These are phyloP conservation scores for Leptoteleia sp. DNA, from an alignment of 1,140 invertebrate genomes.

Conservation along the genomic window DNA sequence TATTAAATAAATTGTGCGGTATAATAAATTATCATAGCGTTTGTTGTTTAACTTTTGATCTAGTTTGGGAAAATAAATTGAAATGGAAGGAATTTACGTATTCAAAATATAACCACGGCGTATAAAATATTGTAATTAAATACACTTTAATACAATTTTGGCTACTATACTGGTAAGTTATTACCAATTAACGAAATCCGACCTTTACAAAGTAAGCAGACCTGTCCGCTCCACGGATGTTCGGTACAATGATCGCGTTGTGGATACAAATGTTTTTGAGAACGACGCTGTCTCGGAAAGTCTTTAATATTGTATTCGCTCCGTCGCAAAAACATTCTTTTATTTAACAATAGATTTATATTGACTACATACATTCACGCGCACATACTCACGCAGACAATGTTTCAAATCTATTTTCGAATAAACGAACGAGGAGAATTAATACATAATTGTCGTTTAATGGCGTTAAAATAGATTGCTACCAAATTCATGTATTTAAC, in stretches of 20 bases:
- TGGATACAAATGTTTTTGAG: conserved; percentile 9
- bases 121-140: too few relatives aligned
- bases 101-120: too few relatives aligned
- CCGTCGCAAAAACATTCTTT: conserved; percentile 11
- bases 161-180: neutral
- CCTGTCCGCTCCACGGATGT: neutral
- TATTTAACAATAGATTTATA: conserved; percentile 14
- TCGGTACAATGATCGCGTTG: neutral
- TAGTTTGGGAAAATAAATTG: too few relatives aligned
- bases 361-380: neutral
- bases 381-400: too few relatives aligned
- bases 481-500: too few relatives aligned
- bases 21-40: too few relatives aligned
- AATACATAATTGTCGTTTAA: neutral
- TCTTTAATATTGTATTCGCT: conserved; percentile 3
- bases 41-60: too few relatives aligned
- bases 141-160: too few relatives aligned
- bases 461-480: too few relatives aligned
- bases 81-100: too few relatives aligned
- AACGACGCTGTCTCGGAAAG: neutral
- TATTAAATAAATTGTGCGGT: too few relatives aligned
- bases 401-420: neutral
- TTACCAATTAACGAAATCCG: conserved; percentile 2
- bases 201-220: neutral
- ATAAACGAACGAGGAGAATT: neutral